phyloP scores from a whole-genome alignment of 2,888 invertebrate species.

The Apamea monoglypha region DNA sequence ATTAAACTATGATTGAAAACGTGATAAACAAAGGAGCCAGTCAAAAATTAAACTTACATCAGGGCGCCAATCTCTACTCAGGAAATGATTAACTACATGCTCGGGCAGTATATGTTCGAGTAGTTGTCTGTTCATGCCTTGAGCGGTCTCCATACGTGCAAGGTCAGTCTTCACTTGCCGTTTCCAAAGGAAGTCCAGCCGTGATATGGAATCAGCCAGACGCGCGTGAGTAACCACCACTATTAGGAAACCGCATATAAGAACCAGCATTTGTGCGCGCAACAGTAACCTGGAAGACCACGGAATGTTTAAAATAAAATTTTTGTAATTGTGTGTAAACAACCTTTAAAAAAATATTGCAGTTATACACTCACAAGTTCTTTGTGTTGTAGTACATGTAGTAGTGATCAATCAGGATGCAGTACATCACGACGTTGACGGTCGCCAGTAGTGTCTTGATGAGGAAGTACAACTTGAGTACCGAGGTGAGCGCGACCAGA shows the following conservation, averaged over 20 bases:
- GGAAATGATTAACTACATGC: conserved; percentile 98
- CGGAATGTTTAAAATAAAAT: neutral
- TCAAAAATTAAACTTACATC: conserved; percentile 90
- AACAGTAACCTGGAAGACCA: conserved; percentile 86
- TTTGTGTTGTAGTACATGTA: conserved; percentile 85
- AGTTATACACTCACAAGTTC: conserved; percentile 77
- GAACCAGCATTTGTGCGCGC: conserved; percentile 94
- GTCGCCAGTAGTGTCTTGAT: conserved; percentile 95
- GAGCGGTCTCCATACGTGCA: conserved; percentile 97
- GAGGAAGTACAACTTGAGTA: conserved; percentile 97
- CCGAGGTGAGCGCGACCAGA: conserved; percentile 97
- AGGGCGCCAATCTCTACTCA: conserved; percentile 94
- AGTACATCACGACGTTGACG: conserved; percentile 93
- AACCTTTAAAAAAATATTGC: neutral
- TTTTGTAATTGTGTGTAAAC: neutral
- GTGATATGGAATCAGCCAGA: conserved; percentile 97
- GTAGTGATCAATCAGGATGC: conserved; percentile 91
- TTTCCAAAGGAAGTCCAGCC: conserved; percentile 99
- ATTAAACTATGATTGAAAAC: neutral
- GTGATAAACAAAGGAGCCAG: neutral
- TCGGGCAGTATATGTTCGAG: conserved; percentile 98
- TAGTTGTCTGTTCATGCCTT: conserved; percentile 96
- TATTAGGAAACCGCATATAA: conserved; percentile 94
- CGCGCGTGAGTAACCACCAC: conserved; percentile 97
- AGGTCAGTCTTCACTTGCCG: conserved; percentile 98